These are phyloP conservation scores for Arbacia lixula DNA, from an alignment of 53 echinoderm and acorn worm genomes.

Conservation along the genomic window DNA sequence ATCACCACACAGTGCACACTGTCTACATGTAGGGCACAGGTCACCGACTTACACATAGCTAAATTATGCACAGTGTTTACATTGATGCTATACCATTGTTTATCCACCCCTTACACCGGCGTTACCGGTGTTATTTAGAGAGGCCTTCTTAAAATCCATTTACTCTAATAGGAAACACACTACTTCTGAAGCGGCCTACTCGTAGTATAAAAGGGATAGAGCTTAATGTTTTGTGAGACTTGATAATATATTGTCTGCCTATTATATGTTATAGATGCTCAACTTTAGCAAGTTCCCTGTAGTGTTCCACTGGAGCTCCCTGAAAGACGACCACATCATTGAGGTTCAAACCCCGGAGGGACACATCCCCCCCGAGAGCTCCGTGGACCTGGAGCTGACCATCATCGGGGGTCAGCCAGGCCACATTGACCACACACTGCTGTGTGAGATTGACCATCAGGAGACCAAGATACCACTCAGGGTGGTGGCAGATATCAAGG, in stretches of 20 bases:
- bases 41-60: too few relatives aligned
- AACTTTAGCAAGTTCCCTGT: conserved; percentile 93
- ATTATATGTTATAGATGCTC: conserved; percentile 70
- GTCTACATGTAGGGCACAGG: too few relatives aligned
- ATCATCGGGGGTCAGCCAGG: conserved; percentile 82
- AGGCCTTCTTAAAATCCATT: too few relatives aligned
- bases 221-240: too few relatives aligned
- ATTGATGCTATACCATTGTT: too few relatives aligned
- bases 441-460: conserved; percentile 82
- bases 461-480: conserved; percentile 72
- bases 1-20: too few relatives aligned
- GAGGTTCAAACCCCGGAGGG: conserved; percentile 92
- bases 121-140: too few relatives aligned
- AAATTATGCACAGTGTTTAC: too few relatives aligned
- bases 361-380: conserved; percentile 73
- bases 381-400: conserved; percentile 78
- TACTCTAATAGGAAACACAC: too few relatives aligned
- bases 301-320: conserved; percentile 78
- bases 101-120: too few relatives aligned
- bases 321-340: conserved; percentile 84
- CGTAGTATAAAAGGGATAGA: too few relatives aligned
- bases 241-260: background rate
- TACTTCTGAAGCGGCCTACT: too few relatives aligned
- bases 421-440: conserved; percentile 79
- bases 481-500: conserved; percentile 82